Conservation (phyloP, 1,140 invertebrate genomes). For the Wasmannia auropunctata region DNA sequence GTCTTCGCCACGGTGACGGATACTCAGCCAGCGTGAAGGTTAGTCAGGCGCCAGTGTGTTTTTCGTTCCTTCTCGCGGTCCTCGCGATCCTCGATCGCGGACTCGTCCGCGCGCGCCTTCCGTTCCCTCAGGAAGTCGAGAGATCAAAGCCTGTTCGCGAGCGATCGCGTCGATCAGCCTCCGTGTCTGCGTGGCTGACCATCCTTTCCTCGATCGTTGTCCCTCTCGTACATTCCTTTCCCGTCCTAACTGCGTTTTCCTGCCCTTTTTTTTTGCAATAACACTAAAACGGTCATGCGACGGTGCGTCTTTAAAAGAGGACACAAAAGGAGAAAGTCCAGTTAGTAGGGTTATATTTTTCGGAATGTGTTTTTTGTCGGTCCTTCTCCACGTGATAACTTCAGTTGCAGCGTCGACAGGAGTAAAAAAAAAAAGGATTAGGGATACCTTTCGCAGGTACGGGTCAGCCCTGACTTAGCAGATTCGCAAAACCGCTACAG, state of each 20-base stretch:
- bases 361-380: background rate
- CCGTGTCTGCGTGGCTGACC: background rate
- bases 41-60: slow-evolving; percentile 2
- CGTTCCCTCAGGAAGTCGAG: background rate
- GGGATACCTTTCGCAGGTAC: background rate
- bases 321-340: background rate
- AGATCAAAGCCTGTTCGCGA: background rate
- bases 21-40: slow-evolving; percentile 58
- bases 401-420: background rate
- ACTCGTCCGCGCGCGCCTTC: too few relatives aligned
- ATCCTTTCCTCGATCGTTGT: background rate
- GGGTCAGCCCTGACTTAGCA: background rate
- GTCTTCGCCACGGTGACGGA: slow-evolving; percentile 61
- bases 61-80: background rate
- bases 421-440: background rate
- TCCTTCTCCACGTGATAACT: background rate
- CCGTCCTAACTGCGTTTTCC: background rate
- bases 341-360: background rate
- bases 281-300: background rate
- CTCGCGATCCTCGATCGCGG: background rate
- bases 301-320: background rate
- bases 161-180: background rate
- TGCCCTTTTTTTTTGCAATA: background rate
- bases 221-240: background rate
- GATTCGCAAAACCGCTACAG: background rate